Evolutionary conservation across 2,113 vertebrate species (phyloP).

Genomic region (Arvicanthis niloticus): DNA sequence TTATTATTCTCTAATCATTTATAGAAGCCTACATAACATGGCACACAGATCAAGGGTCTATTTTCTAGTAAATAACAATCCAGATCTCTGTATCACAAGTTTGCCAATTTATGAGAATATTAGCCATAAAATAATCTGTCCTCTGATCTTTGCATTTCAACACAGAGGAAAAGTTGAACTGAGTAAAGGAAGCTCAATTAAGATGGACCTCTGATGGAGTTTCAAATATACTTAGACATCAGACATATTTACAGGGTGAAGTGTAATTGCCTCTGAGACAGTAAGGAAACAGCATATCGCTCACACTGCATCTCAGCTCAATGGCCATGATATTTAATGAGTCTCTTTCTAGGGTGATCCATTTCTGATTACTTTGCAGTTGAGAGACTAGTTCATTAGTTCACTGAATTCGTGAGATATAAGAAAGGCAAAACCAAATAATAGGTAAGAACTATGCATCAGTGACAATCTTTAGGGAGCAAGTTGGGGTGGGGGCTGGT

Average conservation of each 20-base stretch:
- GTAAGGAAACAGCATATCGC: neutral
- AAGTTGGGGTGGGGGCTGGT: neutral
- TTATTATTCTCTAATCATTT: slow-evolving; percentile 87
- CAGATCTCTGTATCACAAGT: slow-evolving; percentile 78
- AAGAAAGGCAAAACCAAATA: neutral
- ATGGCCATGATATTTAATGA: neutral
- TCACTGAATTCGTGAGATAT: neutral
- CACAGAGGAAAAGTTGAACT: slow-evolving; percentile 52
- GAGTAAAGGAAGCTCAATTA: slow-evolving; percentile 73
- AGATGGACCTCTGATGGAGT: slow-evolving; percentile 13
- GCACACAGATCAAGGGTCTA: slow-evolving; percentile 80
- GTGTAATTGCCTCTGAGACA: neutral
- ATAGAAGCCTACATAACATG: slow-evolving; percentile 79
- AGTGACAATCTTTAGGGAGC: neutral
- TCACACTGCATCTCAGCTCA: neutral
- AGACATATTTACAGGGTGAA: neutral
- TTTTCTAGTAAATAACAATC: slow-evolving; percentile 86
- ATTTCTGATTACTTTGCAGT: neutral
- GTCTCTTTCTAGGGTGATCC: neutral
- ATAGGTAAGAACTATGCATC: neutral
- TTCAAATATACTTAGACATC: slow-evolving; percentile 55
- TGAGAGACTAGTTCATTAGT: neutral
- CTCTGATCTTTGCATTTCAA: slow-evolving; percentile 78
- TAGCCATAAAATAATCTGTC: slow-evolving; percentile 79
- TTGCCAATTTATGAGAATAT: slow-evolving; percentile 80